These are phyloP conservation scores for Zaprionus bogoriensis DNA, from an alignment of 2,888 invertebrate genomes.

Conservation along the genomic window DNA sequence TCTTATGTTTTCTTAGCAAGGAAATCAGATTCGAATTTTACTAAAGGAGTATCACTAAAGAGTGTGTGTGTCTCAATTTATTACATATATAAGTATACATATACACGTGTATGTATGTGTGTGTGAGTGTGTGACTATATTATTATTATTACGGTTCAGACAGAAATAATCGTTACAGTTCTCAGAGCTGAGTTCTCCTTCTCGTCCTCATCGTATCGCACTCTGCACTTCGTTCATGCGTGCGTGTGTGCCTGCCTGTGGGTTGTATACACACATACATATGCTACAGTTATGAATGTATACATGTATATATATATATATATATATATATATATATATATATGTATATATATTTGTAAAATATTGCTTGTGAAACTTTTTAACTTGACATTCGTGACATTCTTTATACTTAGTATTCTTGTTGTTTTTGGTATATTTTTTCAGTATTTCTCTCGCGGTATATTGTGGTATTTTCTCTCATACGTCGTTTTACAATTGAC, in stretches of 20 bases:
- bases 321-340: slow-evolving; percentile 27
- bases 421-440: slow-evolving; percentile 29
- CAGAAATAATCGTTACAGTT: slow-evolving; percentile 47
- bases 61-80: slow-evolving; percentile 30
- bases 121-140: slow-evolving; percentile 8
- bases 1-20: slow-evolving; percentile 49
- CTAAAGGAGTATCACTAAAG: slow-evolving; percentile 75
- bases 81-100: slow-evolving; percentile 15
- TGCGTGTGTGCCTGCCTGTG: neutral
- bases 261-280: slow-evolving; percentile 24
- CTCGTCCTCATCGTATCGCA: slow-evolving; percentile 25
- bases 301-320: slow-evolving; percentile 25
- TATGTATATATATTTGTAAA: slow-evolving; percentile 57
- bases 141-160: slow-evolving; percentile 30
- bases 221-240: slow-evolving; percentile 1
- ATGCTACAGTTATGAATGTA: slow-evolving; percentile 23
- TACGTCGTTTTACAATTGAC: slow-evolving; percentile 59
- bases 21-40: slow-evolving; percentile 61
- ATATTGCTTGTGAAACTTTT: slow-evolving; percentile 77
- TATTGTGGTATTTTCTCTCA: slow-evolving; percentile 9
- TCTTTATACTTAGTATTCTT: slow-evolving; percentile 15
- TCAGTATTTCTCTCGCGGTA: slow-evolving; percentile 1
- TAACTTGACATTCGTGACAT: slow-evolving; percentile 70
- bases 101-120: slow-evolving; percentile 24
- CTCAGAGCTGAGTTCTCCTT: too few relatives aligned